Conservation (phyloP, 2,797 vertebrate species). For the Cephalopachus bancanus region DNA sequence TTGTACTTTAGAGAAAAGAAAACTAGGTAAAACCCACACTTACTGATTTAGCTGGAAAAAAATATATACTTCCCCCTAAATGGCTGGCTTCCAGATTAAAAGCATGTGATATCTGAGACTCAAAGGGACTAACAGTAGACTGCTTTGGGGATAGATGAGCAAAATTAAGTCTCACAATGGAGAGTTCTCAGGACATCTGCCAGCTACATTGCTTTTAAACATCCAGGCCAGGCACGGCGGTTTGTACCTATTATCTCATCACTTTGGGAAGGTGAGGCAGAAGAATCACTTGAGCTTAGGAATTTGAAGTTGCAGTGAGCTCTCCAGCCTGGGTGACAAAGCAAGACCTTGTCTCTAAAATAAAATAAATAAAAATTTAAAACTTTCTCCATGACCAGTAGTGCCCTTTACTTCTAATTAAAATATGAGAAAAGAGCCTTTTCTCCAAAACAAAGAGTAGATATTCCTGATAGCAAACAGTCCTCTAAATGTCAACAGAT, state of each 20-base stretch:
- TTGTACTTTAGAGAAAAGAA: slow-evolving; percentile 56
- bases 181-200: not conserved
- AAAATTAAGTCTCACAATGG: slow-evolving; percentile 54
- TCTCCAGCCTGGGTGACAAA: no score
- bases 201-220: not conserved
- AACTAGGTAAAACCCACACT: slow-evolving; percentile 34
- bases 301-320: no score
- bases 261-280: no score
- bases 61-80: not conserved
- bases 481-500: slow-evolving; percentile 66
- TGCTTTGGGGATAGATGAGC: not conserved
- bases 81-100: slow-evolving; percentile 53
- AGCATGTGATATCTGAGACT: not conserved
- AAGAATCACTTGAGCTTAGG: no score
- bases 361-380: not conserved
- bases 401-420: slow-evolving; percentile 58
- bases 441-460: not conserved
- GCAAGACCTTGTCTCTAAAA: no score
- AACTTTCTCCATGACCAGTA: slow-evolving; percentile 42
- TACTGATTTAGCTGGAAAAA: slow-evolving; percentile 43
- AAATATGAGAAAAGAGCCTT: slow-evolving; percentile 19
- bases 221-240: no score
- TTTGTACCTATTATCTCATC: no score
- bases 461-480: slow-evolving; percentile 54
- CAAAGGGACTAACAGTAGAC: slow-evolving; percentile 26